Evolutionary conservation across 2,888 invertebrate genomes (phyloP).

Genomic region (Leptinotarsa juncta): DNA sequence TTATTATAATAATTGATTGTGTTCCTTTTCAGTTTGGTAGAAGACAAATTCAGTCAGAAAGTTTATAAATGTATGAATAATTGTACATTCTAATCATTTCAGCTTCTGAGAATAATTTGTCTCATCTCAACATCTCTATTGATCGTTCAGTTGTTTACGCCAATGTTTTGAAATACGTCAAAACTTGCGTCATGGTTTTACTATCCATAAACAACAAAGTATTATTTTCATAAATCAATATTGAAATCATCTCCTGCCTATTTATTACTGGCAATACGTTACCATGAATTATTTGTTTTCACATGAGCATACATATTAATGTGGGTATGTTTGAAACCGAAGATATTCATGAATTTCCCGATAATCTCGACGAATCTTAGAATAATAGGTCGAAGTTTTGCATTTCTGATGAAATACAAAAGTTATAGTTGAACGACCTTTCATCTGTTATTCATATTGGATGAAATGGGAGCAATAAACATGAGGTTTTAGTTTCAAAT

Average conservation of each 20-base stretch:
- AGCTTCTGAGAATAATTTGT: background rate
- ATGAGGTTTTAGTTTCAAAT: no score
- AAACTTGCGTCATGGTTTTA: constrained; percentile 19
- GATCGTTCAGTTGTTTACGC: background rate
- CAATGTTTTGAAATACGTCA: background rate
- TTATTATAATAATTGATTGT: no score
- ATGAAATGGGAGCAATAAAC: background rate
- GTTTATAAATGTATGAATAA: no score
- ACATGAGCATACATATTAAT: constrained; percentile 41
- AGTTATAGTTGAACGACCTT: constrained; percentile 17
- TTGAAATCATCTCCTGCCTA: constrained; percentile 48
- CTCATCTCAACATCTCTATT: background rate
- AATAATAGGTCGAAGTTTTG: constrained; percentile 11
- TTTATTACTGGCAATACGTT: constrained; percentile 42
- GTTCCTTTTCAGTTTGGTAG: no score
- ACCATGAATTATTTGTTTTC: constrained; percentile 50
- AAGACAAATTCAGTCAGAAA: no score
- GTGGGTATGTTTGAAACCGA: constrained; percentile 23
- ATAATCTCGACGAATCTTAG: constrained; percentile 11
- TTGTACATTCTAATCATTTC: background rate
- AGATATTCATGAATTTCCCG: constrained; percentile 9
- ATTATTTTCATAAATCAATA: constrained; percentile 52
- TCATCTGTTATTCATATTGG: constrained; percentile 1
- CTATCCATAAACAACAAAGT: constrained; percentile 42
- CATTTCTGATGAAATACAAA: constrained; percentile 4